Evolutionary conservation across 1,140 invertebrate genomes (phyloP).

Genomic region (Amyelois transitella): DNA sequence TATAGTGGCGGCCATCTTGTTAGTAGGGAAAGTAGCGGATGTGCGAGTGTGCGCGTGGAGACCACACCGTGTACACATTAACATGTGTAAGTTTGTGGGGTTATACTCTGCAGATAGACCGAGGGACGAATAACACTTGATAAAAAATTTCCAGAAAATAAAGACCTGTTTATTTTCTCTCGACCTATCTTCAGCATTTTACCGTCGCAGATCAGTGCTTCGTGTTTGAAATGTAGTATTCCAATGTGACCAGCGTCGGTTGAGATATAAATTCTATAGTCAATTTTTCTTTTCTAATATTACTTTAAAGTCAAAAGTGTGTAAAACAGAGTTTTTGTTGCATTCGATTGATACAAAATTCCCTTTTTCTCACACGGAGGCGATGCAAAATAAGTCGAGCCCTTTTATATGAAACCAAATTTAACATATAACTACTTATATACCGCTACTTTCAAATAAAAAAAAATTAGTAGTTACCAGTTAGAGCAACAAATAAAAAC

Average conservation of each 20-base stretch:
- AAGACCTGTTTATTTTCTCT: background rate
- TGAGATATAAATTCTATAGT: background rate
- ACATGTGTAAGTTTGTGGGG: constrained; percentile 3
- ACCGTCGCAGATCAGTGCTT: background rate
- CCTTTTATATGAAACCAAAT: too few species aligned
- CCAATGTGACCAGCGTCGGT: background rate
- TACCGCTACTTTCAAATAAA: too few species aligned
- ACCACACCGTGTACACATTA: constrained; percentile 56
- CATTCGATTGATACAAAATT: too few species aligned
- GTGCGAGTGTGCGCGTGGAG: constrained; percentile 63
- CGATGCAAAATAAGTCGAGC: too few species aligned
- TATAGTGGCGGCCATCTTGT: constrained; percentile 51
- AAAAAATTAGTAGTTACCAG: too few species aligned
- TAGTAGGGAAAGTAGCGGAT: constrained; percentile 64
- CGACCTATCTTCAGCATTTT: background rate
- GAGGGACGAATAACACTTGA: background rate
- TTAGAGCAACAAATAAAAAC: too few species aligned
- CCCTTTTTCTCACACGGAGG: too few species aligned
- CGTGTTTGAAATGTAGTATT: background rate
- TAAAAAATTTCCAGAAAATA: background rate
- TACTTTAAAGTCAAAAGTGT: too few species aligned
- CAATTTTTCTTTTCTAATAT: too few species aligned
- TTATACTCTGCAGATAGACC: background rate
- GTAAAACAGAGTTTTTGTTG: too few species aligned
- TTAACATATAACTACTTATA: too few species aligned